phyloP scores from a whole-genome alignment of 2,888 invertebrate genomes.

The Adela reaumurella region DNA sequence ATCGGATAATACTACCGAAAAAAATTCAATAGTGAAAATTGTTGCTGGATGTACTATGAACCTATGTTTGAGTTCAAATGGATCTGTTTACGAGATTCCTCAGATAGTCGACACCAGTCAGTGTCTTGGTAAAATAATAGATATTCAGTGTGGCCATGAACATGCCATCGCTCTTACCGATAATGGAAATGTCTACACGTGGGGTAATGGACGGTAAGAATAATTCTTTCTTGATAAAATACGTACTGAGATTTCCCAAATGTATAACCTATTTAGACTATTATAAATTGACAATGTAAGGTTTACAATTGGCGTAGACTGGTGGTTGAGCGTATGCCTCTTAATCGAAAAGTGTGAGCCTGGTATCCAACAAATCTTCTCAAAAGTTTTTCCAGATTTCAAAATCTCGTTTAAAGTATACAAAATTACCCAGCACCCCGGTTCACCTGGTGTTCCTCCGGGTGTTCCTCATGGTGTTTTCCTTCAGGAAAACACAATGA shows the following conservation, averaged over 20 bases:
- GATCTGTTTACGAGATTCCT: conserved; percentile 60
- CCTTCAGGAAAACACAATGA: too few species aligned
- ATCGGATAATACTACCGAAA: conserved; percentile 18
- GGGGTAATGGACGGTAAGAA: conserved; percentile 78
- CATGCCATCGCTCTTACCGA: conserved; percentile 70
- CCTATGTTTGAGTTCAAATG: conserved; percentile 20
- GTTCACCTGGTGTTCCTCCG: too few species aligned
- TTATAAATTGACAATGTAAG: not conserved
- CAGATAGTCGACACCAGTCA: conserved; percentile 55
- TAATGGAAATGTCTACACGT: conserved; percentile 71
- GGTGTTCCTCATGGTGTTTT: too few species aligned
- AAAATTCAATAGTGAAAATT: conserved; percentile 22
- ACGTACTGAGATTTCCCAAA: not conserved
- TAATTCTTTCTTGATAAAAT: too few species aligned
- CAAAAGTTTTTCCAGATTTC: too few species aligned
- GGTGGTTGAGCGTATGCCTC: too few species aligned
- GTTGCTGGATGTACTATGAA: conserved; percentile 21
- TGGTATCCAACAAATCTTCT: too few species aligned
- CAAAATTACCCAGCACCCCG: too few species aligned
- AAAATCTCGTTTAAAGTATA: too few species aligned
- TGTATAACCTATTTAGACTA: not conserved
- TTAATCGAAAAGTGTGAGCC: too few species aligned
- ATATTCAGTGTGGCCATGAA: conserved; percentile 76
- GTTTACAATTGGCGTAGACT: too few species aligned
- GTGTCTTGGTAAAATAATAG: conserved; percentile 48